Base-by-base conservation (phyloP, 1,140 invertebrate genomes). In the Dryas iulia region DNA sequence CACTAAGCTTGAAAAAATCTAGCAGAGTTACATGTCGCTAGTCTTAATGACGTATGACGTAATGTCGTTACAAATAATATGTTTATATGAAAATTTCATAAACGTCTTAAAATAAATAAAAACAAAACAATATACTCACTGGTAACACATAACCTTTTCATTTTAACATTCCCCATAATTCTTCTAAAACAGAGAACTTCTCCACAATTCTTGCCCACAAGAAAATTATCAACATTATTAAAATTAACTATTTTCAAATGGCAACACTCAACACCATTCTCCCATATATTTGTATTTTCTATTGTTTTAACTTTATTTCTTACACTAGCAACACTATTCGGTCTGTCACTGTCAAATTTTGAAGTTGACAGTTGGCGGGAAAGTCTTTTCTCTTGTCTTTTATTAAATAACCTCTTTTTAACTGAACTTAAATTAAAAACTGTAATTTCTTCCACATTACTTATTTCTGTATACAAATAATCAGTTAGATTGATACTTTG, bases 361-460 rank as follows among this genome's bases (percentile, higher is more conserved):
- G 28, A 59, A 30, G 12, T 4, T 7, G 81, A 81, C 21, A 82
- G 81, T 58, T 67, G 71, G 59, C 79, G 79, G 26, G 77, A 74
- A 71, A 70, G 12, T 5, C 3, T 71, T 72, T 73, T 81, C 26
- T 86, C 78, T 62, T 70, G 67, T 76, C 82, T 84, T 71, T 76
- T 86, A 21, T 69, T 69, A 0, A 65, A 61, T 25, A 87, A 35
- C 64, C 87, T 73, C 59, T 76, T 85, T 73, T 90, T 89, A 0
- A 85, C 87, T 3, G 82, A 70, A 24, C 72, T 86, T 12, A 92
- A 61, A 73, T 84, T 84, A 53, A 92, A 91, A 69, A 66, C 61
- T 11, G 64, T 66, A 69, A 75, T 69, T 11, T 66, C 53, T 24
- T 35, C 31, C 21, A 54, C 21, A 57, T 72, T 28, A 58, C 60